Percentiles rank a stretch among this genome's conserved stretches.
phyloP scores from a whole-genome alignment of 1,140 invertebrate genomes.

The Drosophila quadrilineata region DNA sequence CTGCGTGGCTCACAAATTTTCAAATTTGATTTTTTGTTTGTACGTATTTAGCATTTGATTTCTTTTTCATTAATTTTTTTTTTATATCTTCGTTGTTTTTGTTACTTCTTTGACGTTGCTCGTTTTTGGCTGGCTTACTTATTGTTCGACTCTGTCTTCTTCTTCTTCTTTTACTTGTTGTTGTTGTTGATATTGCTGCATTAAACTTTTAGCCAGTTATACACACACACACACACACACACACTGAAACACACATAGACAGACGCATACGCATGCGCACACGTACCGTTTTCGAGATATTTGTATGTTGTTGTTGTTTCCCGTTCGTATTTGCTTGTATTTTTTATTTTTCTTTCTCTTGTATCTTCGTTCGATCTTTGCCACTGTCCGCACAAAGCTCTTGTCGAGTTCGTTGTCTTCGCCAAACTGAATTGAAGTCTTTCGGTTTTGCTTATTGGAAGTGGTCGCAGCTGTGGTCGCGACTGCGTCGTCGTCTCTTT shows the following conservation, averaged over 20 bases:
- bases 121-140: slow-evolving; percentile 44
- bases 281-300: slow-evolving; percentile 68
- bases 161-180: slow-evolving; percentile 24
- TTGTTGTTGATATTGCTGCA: slow-evolving; percentile 52
- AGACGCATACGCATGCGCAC: slow-evolving; percentile 65
- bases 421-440: slow-evolving; percentile 81
- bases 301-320: too few species aligned
- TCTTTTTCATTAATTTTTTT: slow-evolving; percentile 57
- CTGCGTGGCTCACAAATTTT: slow-evolving; percentile 65
- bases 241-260: slow-evolving; percentile 19
- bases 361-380: slow-evolving; percentile 46
- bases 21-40: too few species aligned
- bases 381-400: slow-evolving; percentile 60
- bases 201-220: slow-evolving; percentile 62
- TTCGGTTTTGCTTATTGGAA: slow-evolving; percentile 79
- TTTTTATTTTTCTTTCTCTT: too few species aligned
- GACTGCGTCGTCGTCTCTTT: not conserved
- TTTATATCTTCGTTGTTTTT: slow-evolving; percentile 29
- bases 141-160: slow-evolving; percentile 17
- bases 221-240: slow-evolving; percentile 3
- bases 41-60: slow-evolving; percentile 62
- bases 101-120: slow-evolving; percentile 35
- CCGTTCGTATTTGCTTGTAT: too few species aligned
- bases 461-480: slow-evolving; percentile 38
- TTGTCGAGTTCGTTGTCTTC: slow-evolving; percentile 81